Conservation (phyloP, 1,140 invertebrate species). For the Rhopalosiphum maidis region DNA sequence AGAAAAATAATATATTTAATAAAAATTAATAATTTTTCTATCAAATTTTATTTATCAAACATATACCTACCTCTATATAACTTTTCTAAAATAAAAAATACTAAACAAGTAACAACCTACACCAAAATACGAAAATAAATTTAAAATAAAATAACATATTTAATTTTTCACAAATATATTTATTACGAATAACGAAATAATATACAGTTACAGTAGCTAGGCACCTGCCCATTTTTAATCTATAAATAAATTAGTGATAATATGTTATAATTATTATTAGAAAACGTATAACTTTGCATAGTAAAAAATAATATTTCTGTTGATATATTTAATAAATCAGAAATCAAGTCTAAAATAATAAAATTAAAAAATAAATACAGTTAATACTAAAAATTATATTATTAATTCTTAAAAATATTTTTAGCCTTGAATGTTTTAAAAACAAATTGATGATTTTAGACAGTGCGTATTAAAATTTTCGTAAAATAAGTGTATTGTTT, state of each 20-base stretch:
- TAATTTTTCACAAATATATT: background rate
- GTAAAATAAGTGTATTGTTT: constrained; percentile 35
- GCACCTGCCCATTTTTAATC: background rate
- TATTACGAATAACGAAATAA: no score
- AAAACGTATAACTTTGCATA: background rate
- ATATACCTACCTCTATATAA: no score
- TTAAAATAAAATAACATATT: no score
- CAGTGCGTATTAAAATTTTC: background rate
- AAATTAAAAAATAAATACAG: background rate
- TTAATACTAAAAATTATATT: background rate
- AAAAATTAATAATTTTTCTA: no score
- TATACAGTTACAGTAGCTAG: background rate
- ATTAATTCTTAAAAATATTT: background rate
- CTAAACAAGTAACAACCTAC: no score
- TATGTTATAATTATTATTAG: background rate
- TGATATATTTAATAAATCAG: background rate
- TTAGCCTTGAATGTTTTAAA: background rate
- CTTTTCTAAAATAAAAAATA: no score
- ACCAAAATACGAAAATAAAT: no score
- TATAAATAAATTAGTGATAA: background rate
- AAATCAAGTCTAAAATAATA: background rate
- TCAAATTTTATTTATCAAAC: no score
- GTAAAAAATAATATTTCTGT: background rate
- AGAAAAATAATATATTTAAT: background rate
- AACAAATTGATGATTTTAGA: background rate